Evolutionary conservation across 2,113 vertebrate species (phyloP).

Genomic region (Conger conger): DNA sequence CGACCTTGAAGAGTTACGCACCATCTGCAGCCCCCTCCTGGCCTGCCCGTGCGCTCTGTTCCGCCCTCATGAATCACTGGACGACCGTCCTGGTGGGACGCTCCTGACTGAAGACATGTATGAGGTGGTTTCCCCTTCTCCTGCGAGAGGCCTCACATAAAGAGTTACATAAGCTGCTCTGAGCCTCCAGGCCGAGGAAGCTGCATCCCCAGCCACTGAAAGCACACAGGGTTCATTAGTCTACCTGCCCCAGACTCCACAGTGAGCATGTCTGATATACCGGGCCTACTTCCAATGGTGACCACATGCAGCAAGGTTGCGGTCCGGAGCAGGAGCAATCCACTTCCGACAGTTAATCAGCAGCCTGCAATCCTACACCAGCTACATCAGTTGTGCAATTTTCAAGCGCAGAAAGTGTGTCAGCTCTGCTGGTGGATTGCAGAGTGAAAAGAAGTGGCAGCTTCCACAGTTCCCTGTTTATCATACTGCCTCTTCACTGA

Average conservation of each 20-base stretch:
- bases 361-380: too few relatives aligned
- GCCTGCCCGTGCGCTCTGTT: background rate
- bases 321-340: background rate
- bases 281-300: background rate
- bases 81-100: background rate
- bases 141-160: constrained; percentile 31
- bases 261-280: background rate
- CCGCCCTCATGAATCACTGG: background rate
- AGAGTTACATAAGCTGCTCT: constrained; percentile 40
- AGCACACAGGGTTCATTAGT: constrained; percentile 6
- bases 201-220: background rate
- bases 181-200: constrained; percentile 23
- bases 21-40: constrained; percentile 31
- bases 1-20: constrained; percentile 13
- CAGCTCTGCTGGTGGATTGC: too few relatives aligned
- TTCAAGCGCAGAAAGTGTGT: too few relatives aligned
- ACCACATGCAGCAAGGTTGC: background rate
- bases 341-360: too few relatives aligned
- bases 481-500: too few relatives aligned
- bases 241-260: background rate
- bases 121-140: background rate
- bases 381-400: too few relatives aligned
- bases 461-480: too few relatives aligned
- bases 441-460: too few relatives aligned
- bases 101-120: constrained; percentile 5